Base-by-base conservation (phyloP, 2,888 invertebrate species). In the Notocelia uddmanniana region DNA sequence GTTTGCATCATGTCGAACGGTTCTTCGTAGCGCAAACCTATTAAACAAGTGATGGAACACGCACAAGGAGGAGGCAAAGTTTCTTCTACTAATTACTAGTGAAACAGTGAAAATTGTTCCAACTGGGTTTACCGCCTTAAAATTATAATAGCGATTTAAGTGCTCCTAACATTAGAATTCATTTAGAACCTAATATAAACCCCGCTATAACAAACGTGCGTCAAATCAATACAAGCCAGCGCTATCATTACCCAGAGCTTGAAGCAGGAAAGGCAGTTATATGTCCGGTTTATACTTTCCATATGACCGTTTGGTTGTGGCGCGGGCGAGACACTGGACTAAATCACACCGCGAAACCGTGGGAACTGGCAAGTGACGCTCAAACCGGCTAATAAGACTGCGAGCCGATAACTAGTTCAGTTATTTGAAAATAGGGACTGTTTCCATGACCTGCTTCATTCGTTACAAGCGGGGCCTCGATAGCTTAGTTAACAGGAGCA, bases 321-420 rank as follows among this genome's bases (percentile, higher is more conserved):
- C 8, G 19, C 3, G 19, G 1, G 9, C 57, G 11, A 18, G 26
- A 26, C 34, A 52, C 13, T 10, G 50, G 52, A 54, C 64, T 37
- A 54, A 64, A 54, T 37, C 52, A 64, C 15, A 37, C 52, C 64
- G 64, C 64, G 21, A 64, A 54, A 54, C 21, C 37, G 64, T 64
- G 64, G 23, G 64, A 64, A 54, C 21, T 0, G 3, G 9, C 54
- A 64, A n/a, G 37, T 64, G 64, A 10, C 21, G 21, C n/a, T 63
- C 8, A 19, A 50, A 50, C 19, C 13, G 50, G 10, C 21, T 64
- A 64, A 54, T 52, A 34, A 50, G 18, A n/a, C 26, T 21, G 23
- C 13, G 26, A 18, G 18, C 26, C 26, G 13, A 13, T 31, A 50
- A 62, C 6, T 50, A 48, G 5, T 37, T 37, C 13, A 48, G 15